phyloP scores from a whole-genome alignment of 2,113 vertebrate genomes.

The Tupaia tana region DNA sequence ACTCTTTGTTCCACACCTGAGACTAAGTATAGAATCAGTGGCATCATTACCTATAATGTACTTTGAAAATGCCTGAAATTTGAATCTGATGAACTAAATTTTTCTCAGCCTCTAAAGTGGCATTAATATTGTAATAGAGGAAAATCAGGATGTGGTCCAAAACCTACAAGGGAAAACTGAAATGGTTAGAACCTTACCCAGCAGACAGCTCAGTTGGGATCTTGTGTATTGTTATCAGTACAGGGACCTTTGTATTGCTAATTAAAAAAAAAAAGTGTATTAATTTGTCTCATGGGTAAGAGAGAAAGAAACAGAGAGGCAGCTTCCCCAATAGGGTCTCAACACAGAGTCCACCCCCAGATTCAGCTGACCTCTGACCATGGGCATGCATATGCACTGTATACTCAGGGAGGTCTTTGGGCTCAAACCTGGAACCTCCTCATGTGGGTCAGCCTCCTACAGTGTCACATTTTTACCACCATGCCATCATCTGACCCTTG shows the following conservation, averaged over 20 bases:
- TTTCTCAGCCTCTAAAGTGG: constrained; percentile 58
- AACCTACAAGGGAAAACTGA: constrained; percentile 58
- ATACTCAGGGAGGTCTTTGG: too few relatives aligned
- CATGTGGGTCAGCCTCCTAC: too few relatives aligned
- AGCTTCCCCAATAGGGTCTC: too few relatives aligned
- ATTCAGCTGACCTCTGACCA: too few relatives aligned
- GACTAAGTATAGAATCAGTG: constrained; percentile 68
- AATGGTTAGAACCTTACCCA: constrained; percentile 62
- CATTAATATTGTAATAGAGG: constrained; percentile 59
- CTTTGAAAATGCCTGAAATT: constrained; percentile 63
- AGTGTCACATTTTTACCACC: too few relatives aligned
- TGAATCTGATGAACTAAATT: constrained; percentile 52
- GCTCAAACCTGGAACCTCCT: too few relatives aligned
- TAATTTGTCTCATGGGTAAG: too few relatives aligned
- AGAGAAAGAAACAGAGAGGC: too few relatives aligned
- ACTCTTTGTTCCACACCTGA: constrained; percentile 48
- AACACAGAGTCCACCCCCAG: too few relatives aligned
- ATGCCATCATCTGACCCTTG: constrained; percentile 40
- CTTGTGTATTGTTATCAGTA: constrained; percentile 76
- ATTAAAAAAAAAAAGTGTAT: constrained; percentile 75
- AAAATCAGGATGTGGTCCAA: constrained; percentile 76
- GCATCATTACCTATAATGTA: constrained; percentile 61
- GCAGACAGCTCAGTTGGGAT: constrained; percentile 78
- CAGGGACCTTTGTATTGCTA: constrained; percentile 75
- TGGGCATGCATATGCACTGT: too few relatives aligned